These are phyloP conservation scores for Dipus sagitta DNA, from an alignment of 2,797 vertebrate species.

Conservation along the genomic window DNA sequence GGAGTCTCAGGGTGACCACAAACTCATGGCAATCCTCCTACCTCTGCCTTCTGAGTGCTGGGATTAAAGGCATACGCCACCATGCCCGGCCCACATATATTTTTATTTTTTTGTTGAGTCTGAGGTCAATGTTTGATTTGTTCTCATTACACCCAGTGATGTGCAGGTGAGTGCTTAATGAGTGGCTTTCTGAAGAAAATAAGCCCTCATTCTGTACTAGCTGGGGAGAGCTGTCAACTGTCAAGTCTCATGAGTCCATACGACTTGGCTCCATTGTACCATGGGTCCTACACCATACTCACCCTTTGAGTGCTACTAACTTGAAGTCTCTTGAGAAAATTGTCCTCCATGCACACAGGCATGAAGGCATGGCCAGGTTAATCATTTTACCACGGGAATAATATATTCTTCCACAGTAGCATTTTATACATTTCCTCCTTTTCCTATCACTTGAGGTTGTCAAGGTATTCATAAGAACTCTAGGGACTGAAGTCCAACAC, in stretches of 20 bases:
- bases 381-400: background rate
- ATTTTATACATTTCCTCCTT: no score
- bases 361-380: background rate
- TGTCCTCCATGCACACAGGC: background rate
- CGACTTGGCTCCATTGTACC: background rate
- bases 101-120: no score
- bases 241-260: background rate
- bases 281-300: background rate
- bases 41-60: no score
- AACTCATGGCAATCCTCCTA: no score
- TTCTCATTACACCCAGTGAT: background rate
- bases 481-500: background rate
- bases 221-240: background rate
- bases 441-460: background rate
- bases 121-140: background rate
- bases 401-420: background rate
- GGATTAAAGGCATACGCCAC: no score
- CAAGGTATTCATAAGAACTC: background rate
- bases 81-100: no score
- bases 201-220: background rate
- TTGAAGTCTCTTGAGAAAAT: slow-evolving; percentile 11
- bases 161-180: background rate
- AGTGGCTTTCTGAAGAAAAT: background rate
- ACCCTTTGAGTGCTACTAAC: background rate
- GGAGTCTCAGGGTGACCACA: no score